Evolutionary conservation across 2,888 invertebrate genomes (phyloP), one percentile per base, ranked within the genome.

Genomic region (Drosophila mayaguana): DNA sequence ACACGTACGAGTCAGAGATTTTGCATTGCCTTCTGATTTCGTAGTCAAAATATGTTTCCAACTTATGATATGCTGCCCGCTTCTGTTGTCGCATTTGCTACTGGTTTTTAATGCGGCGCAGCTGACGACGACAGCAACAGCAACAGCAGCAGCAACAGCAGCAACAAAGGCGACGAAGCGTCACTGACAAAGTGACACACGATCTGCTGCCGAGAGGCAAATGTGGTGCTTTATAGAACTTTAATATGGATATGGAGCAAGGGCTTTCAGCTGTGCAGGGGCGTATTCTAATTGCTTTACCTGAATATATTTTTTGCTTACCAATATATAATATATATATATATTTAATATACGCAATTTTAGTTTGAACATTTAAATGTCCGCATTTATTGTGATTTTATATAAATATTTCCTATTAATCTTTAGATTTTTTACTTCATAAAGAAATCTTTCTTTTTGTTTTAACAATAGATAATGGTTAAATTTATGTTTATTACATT

Each of bases 21-120:
- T 74, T 85, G 73, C 83, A 83, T 55, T 66, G 63, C 73, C 68
- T 75, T 72, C 88, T 80, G 81, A 88, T 85, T 90, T 91, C 81
- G 88, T 91, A 90, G 91, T 91, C 91, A 87, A 91, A 91, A 89
- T 89, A 90, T 86, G 90, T 90, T 82, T 62, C 46, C 88, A 83
- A 70, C 83, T 80, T 80, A 88, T 85, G 83, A 83, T 88, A 55
- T 70, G 78, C 72, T 56, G 64, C 68, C 63, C 63, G 84, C 72
- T 75, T 83, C 83, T 70, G 82, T 69, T 67, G 71, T 51, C 62
- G 55, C 32, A 50, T 50, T 34, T 38, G 89, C 84, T 89, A 88
- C 84, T 84, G 84, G 84, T 87, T 72, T 50, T 83, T 76, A 70
- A 77, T 65, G 40, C 67, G 55, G 45, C 63, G 40, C 46, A 62